Conservation (phyloP, 2,888 invertebrate genomes). For the Spicauda simplicius region DNA sequence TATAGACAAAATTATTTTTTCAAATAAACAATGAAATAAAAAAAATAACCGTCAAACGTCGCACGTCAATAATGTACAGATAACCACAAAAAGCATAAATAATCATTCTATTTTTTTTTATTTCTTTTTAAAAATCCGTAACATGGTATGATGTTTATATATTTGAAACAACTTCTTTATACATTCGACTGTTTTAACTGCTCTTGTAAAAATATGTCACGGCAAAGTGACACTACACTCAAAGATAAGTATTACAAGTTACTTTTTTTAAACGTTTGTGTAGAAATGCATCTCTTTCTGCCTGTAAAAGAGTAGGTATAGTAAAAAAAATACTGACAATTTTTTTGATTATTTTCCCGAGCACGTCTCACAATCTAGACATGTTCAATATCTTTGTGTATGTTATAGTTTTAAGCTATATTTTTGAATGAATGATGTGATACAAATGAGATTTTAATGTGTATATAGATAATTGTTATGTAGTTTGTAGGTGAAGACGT, state of each 20-base stretch:
- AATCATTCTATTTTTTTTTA: conserved; percentile 8
- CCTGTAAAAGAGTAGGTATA: too few species aligned
- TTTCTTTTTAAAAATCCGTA: conserved; percentile 8
- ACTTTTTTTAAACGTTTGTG: too few species aligned
- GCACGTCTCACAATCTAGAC: background rate
- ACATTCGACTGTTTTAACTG: conserved; percentile 7
- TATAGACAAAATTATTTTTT: conserved; percentile 24
- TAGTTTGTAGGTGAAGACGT: conserved; percentile 54
- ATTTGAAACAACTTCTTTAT: background rate
- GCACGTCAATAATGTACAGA: conserved; percentile 9
- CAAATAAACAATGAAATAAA: conserved; percentile 21
- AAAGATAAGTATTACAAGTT: background rate
- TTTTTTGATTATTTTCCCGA: too few species aligned
- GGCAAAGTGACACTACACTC: conserved; percentile 48
- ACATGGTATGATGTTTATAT: background rate
- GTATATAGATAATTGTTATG: conserved; percentile 65
- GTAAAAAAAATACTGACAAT: too few species aligned
- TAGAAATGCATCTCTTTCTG: too few species aligned
- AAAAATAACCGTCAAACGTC: conserved; percentile 10
- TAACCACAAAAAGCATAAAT: conserved; percentile 6
- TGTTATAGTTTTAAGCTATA: conserved; percentile 54
- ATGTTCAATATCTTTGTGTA: conserved; percentile 32
- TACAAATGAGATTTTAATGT: conserved; percentile 72
- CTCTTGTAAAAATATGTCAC: conserved; percentile 43
- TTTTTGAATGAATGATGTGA: conserved; percentile 80